A percentile compares a stretch with the other conserved stretches of the same genome.
These are phyloP conservation scores for Coracias cyanogaster DNA, from an alignment of 2,797 vertebrate species.

Conservation along the genomic window DNA sequence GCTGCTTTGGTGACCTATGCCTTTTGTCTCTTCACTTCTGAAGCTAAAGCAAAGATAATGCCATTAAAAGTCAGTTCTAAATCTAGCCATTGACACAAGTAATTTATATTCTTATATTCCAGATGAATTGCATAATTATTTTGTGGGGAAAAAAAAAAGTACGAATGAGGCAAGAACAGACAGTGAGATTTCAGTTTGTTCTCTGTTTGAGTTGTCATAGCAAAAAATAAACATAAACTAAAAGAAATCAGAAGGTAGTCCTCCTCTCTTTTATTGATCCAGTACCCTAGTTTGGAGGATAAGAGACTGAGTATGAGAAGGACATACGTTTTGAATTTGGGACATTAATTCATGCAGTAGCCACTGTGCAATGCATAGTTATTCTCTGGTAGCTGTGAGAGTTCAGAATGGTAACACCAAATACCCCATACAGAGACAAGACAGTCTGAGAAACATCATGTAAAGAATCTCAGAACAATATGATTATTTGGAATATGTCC, in stretches of 20 bases:
- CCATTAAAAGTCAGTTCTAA: background rate
- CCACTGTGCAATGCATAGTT: background rate
- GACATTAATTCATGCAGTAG: background rate
- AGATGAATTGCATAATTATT: background rate
- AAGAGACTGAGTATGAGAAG: background rate
- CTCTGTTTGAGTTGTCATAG: conserved; percentile 22
- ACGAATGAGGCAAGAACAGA: background rate
- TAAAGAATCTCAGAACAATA: background rate
- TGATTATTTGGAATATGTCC: fast-evolving
- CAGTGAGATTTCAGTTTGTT: background rate
- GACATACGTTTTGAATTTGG: background rate
- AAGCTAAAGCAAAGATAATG: background rate
- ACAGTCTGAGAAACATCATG: background rate
- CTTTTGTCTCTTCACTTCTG: background rate
- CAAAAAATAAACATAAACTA: conserved; percentile 12
- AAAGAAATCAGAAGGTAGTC: background rate
- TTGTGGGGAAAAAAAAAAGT: background rate
- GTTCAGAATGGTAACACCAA: fast-evolving
- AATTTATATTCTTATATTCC: background rate
- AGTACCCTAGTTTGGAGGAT: background rate
- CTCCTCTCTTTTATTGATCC: background rate
- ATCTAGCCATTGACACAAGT: background rate
- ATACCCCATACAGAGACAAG: background rate
- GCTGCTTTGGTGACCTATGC: background rate
- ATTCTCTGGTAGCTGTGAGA: background rate